Evolutionary conservation across 2,888 invertebrate species (phyloP), one percentile per base, ranked within the genome.

Genomic region (Eupithecia exiguata): DNA sequence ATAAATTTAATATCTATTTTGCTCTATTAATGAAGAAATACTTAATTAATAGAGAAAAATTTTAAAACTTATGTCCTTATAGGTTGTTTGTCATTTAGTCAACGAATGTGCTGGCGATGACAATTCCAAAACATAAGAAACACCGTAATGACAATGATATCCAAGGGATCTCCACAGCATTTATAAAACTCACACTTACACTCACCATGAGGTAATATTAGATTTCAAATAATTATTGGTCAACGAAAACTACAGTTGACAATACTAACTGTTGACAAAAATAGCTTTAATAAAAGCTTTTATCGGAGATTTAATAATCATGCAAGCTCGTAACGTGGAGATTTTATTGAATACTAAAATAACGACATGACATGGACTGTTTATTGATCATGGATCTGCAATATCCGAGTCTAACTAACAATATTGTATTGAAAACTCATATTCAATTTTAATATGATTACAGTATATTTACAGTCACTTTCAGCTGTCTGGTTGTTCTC

Each of bases 281-380:
- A 30, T 25, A 61, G 18, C 35, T n/a, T 43, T n/a, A 38, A 49
- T 38, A 71, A 74, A 71, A 71, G 74, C 71, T 74, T 74, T 74
- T 68, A 38, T 63, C 65, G 63, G 30, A 68, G 61, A 74, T 71
- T 65, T 71, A 61, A 71, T 65, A 49, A 74, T 66, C 61, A 69
- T 69, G 61, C 43, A 66, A 49, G 69, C 66, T 69, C 66, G 71
- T 53, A 69, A 66, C 58, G 69, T 71, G 40, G 68, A 49, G 68
- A 30, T 70, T 65, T 66, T 21, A 49, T 49, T 49, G n/a, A 10
- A 49, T 49, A 21, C n/a, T 3, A 49, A 49, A n/a, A 49, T 46
- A 46, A 18, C 46, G 18, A 46, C 10, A 49, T 10, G n/a, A 49
- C n/a, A 10, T 49, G n/a, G n/a, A n/a, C 9, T 49, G 9, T n/a